Conservation (phyloP, 2,888 invertebrate species). For the Xanthostigma xanthostigma region DNA sequence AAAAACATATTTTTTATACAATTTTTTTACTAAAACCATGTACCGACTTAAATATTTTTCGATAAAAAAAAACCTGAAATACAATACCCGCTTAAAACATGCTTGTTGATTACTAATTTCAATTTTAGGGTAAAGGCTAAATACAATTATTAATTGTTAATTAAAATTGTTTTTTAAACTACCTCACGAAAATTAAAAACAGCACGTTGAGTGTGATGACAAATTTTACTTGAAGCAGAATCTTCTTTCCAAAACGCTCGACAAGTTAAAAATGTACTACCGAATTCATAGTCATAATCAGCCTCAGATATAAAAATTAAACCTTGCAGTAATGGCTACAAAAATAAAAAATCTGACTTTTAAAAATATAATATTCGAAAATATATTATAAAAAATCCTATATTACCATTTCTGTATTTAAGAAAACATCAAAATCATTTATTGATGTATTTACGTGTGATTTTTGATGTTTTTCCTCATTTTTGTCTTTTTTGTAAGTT, state of each 20-base stretch:
- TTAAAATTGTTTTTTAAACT: slow-evolving; percentile 5
- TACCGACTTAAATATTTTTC: no score
- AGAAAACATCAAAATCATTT: not conserved
- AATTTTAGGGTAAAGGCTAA: no score
- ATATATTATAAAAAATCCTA: not conserved
- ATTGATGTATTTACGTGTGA: no score
- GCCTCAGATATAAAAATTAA: slow-evolving; percentile 34
- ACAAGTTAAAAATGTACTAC: slow-evolving; percentile 30
- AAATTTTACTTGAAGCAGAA: slow-evolving; percentile 27
- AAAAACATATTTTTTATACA: no score
- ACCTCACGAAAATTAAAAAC: slow-evolving; percentile 35
- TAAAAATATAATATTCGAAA: no score
- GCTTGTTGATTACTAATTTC: no score
- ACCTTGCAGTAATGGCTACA: slow-evolving; percentile 29
- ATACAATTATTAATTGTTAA: no score
- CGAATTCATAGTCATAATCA: slow-evolving; percentile 24
- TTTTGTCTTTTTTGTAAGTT: not conserved
- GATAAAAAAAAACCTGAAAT: no score
- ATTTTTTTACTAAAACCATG: no score
- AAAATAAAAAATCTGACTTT: slow-evolving; percentile 11
- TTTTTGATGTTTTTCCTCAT: not conserved
- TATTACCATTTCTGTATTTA: slow-evolving; percentile 6
- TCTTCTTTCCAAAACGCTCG: slow-evolving; percentile 33
- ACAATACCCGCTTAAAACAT: no score
- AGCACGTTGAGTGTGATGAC: slow-evolving; percentile 28